These are phyloP conservation scores for Anhinga anhinga DNA, from an alignment of 2,113 vertebrate genomes.

Conservation along the genomic window DNA sequence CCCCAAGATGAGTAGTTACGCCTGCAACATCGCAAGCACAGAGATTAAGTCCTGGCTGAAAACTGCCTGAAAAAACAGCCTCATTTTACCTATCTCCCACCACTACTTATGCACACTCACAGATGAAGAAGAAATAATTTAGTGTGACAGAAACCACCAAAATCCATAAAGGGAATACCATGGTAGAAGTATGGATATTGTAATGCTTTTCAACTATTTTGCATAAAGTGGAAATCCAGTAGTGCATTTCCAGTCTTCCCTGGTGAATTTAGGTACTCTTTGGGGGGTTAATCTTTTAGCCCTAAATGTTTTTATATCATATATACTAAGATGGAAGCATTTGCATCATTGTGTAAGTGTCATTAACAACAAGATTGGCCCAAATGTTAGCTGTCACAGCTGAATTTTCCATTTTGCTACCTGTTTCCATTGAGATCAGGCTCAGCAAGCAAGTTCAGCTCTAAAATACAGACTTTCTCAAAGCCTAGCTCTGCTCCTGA, in stretches of 20 bases:
- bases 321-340: not conserved
- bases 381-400: not conserved
- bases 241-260: not conserved
- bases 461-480: not conserved
- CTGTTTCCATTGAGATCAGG: not conserved
- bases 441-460: not conserved
- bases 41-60: not conserved
- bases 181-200: not conserved
- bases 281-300: not conserved
- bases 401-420: not conserved
- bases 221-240: not conserved
- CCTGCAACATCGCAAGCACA: not conserved
- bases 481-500: not conserved
- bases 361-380: not conserved
- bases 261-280: not conserved
- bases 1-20: not conserved
- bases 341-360: not conserved
- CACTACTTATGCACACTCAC: not conserved
- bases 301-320: not conserved
- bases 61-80: not conserved
- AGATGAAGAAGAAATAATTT: not conserved
- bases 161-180: not conserved
- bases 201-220: not conserved
- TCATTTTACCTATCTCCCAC: not conserved
- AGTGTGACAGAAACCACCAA: not conserved